Conservation (phyloP, 2,888 invertebrate genomes). For the Cataglyphis livida region DNA sequence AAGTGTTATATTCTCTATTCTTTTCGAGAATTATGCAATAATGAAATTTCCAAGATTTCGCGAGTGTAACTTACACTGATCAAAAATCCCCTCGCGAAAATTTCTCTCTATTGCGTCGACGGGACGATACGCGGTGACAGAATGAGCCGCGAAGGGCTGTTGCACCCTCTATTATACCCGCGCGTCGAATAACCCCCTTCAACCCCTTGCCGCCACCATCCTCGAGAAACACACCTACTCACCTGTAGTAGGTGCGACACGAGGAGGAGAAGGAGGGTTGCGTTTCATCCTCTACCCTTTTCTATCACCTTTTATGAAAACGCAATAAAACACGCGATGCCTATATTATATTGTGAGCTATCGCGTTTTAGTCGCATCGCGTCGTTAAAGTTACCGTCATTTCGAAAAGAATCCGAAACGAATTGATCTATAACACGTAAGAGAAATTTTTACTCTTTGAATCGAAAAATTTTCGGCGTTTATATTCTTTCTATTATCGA, state of each 20-base stretch:
- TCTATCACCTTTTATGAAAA: neutral
- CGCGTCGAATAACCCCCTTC: constrained; percentile 70
- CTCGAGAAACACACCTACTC: constrained; percentile 59
- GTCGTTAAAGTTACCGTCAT: neutral
- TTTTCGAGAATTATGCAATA: neutral
- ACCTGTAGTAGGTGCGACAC: constrained; percentile 75
- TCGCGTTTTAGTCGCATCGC: too few relatives aligned
- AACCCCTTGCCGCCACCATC: constrained; percentile 57
- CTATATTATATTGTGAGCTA: neutral
- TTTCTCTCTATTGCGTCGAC: constrained; percentile 64
- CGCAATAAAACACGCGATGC: neutral
- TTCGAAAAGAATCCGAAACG: neutral
- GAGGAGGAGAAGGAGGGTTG: neutral
- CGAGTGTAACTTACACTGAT: constrained; percentile 41
- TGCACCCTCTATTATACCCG: constrained; percentile 84
- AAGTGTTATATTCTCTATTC: neutral
- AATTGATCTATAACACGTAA: neutral
- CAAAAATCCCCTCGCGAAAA: neutral
- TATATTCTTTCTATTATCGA: neutral
- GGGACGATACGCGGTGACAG: constrained; percentile 73
- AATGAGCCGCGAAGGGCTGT: constrained; percentile 81
- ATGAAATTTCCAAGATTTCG: neutral
- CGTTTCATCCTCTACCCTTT: neutral
- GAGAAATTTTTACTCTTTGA: neutral
- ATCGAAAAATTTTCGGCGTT: neutral